Percentiles rank a stretch among this genome's conserved stretches.
Conservation (phyloP, 1,140 invertebrate species). For the Plectrocnemia conspersa region DNA sequence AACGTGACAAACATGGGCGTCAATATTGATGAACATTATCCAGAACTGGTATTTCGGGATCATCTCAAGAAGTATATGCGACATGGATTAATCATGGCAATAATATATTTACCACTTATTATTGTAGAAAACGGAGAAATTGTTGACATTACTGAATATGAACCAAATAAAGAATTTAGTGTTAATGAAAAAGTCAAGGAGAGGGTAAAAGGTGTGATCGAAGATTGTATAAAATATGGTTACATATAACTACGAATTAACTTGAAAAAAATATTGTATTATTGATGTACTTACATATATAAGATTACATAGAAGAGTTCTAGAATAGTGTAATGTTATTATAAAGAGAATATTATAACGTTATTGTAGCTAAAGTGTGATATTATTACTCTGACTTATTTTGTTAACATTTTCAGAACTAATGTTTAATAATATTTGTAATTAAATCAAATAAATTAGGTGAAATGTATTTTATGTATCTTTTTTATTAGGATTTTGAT, state of each 20-base stretch:
- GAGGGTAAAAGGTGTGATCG: constrained; percentile 15
- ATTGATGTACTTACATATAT: too few species aligned
- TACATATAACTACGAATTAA: constrained; percentile 19
- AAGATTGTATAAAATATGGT: constrained; percentile 22
- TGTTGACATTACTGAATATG: constrained; percentile 20
- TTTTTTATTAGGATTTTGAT: too few species aligned
- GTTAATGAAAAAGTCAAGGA: constrained; percentile 3
- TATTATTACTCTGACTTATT: too few species aligned
- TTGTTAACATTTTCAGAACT: too few species aligned
- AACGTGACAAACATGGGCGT: constrained; percentile 1
- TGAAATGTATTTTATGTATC: too few species aligned
- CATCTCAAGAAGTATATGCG: constrained; percentile 14
- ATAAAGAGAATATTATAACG: too few species aligned
- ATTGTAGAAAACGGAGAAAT: constrained; percentile 20
- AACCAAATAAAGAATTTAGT: constrained; percentile 8
- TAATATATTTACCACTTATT: constrained; percentile 16
- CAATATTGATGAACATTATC: constrained; percentile 13
- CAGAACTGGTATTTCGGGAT: constrained; percentile 11
- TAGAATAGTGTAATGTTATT: too few species aligned
- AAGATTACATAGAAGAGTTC: too few species aligned
- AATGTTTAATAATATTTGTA: too few species aligned
- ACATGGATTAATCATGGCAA: constrained; percentile 22
- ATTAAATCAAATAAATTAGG: too few species aligned
- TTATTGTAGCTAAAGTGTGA: too few species aligned
- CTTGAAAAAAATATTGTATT: too few species aligned